Evolutionary conservation across 2,888 invertebrate genomes (phyloP).

Genomic region (Parapristionchus giblindavisi): DNA sequence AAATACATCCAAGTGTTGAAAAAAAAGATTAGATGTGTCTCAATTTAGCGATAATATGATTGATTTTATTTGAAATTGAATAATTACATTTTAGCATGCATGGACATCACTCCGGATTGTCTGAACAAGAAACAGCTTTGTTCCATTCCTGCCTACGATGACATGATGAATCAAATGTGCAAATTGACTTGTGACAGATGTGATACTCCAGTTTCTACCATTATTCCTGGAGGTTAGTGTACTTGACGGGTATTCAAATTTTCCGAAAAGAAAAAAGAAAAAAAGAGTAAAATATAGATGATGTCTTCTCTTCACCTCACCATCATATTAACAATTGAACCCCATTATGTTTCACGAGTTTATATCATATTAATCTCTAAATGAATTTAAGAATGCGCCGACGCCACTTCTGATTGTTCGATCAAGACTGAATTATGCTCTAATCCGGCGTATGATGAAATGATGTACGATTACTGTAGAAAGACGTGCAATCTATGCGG

Average conservation of each 20-base stretch:
- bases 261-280: neutral
- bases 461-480: conserved; percentile 26
- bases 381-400: conserved; percentile 3
- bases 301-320: neutral
- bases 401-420: conserved; percentile 27
- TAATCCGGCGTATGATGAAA: conserved; percentile 3
- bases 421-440: conserved; percentile 18
- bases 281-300: neutral
- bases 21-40: too few relatives aligned
- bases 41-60: too few relatives aligned
- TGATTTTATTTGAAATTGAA: neutral
- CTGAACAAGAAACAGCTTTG: neutral
- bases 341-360: too few relatives aligned
- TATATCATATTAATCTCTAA: too few relatives aligned
- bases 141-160: neutral
- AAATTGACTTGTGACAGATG: neutral
- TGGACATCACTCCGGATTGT: conserved; percentile 21
- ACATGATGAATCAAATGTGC: neutral
- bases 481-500: conserved; percentile 28
- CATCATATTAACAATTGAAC: too few relatives aligned
- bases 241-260: neutral
- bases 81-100: neutral
- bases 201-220: neutral
- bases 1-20: neutral
- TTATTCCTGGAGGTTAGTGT: neutral